Base-by-base conservation (phyloP, 2,113 vertebrate genomes). In the Clarias batrachus region DNA sequence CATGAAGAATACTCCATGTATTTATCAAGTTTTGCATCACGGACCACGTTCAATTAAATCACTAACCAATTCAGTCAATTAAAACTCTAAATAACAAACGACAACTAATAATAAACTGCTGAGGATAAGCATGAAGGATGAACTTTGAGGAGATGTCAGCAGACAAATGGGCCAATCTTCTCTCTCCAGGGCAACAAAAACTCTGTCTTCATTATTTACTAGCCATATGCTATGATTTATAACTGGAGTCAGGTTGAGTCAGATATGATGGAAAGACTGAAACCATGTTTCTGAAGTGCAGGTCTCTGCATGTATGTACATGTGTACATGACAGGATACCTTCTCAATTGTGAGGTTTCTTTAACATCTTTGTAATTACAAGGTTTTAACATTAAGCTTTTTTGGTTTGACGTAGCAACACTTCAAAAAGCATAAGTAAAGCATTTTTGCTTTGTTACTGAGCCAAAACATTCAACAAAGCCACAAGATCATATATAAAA, bases 151-250 rank as follows among this genome's bases (percentile, higher is more conserved):
- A 74, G 57, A 82, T 81, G 13, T 57, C 56, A 76, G 82, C 74
- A 59, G 56, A 87, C 63, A 85, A 82, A 66, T 87, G 83, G 70
- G 41, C 86, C 59, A 48, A 30, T 41, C 19, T 21, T 70, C 71
- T 89, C 63, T 37, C 37, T 27, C 71, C 74, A 84, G 48, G 30
- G 71, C 63, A 83, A 77, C 73, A 89, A 83, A 85, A 88, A 88
- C 82, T 73, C 11, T 88, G 84, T 79, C 86, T 93, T 82, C 83
- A 93, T 92, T 91, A 93, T 94, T 93, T 86, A 93, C 66, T 0
- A 91, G 88, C 87, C 91, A 92, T 92, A 91, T 89, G 92, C 90
- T 93, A 93, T 94, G 91, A 92, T 93, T 93, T 92, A 93, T 94
- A 87, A 94, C 93, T 85, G 23, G 65, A 23, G 48, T 87, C 81